Evolutionary conservation across 1,140 invertebrate genomes (phyloP).

Genomic region (Dolichoris vasculosae): DNA sequence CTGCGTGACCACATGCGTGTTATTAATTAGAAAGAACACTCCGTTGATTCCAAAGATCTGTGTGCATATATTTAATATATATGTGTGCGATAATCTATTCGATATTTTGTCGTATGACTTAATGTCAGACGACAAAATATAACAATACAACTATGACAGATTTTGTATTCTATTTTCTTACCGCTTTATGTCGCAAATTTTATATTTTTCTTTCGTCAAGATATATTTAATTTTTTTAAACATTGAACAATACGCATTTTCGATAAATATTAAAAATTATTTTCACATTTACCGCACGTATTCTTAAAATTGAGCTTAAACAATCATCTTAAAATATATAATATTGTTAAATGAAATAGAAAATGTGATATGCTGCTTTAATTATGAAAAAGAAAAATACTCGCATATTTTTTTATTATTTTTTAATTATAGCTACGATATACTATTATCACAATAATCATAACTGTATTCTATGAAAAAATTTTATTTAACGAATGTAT

Average conservation of each 20-base stretch:
- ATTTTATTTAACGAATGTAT: too few species aligned
- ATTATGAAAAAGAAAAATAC: too few species aligned
- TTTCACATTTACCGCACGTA: too few species aligned
- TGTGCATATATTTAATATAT: not conserved
- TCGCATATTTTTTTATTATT: too few species aligned
- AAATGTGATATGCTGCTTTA: not conserved
- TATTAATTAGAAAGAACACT: constrained; percentile 43
- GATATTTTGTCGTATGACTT: constrained; percentile 2
- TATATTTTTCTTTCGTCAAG: not conserved
- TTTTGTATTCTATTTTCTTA: not conserved
- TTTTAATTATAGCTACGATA: too few species aligned
- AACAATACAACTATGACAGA: too few species aligned
- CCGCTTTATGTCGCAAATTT: not conserved
- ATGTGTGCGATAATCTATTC: not conserved
- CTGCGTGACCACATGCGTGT: constrained; percentile 26
- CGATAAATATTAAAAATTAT: too few species aligned
- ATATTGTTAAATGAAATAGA: not conserved
- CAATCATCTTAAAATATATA: not conserved
- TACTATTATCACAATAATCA: too few species aligned
- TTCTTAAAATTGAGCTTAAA: not conserved
- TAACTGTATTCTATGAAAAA: too few species aligned
- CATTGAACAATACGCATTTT: not conserved
- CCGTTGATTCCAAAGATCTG: constrained; percentile 14
- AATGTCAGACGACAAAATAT: too few species aligned
- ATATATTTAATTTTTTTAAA: not conserved